A percentile compares a stretch with the other conserved stretches of the same genome.
Conservation (phyloP, 2,888 invertebrate genomes). For the Sesamia inferens region DNA sequence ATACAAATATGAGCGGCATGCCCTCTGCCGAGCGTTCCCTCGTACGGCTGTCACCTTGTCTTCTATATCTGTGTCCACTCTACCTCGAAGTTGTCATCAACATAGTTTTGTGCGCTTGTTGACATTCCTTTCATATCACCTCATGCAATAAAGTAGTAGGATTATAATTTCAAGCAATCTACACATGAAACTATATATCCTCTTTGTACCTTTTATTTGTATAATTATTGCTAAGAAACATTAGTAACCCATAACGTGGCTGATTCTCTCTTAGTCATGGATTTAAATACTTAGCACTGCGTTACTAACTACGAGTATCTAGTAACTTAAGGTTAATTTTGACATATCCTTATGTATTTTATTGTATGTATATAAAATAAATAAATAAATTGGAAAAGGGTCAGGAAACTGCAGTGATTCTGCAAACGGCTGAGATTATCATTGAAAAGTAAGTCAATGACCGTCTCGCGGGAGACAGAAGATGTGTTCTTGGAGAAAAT, state of each 20-base stretch:
- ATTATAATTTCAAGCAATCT: neutral
- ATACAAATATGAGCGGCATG: slow-evolving; percentile 7
- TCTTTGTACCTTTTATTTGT: neutral
- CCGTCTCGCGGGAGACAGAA: neutral
- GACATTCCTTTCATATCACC: slow-evolving; percentile 15
- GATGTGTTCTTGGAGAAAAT: neutral
- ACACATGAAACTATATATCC: too few species aligned
- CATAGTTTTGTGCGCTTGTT: slow-evolving; percentile 2
- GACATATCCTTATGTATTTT: too few species aligned
- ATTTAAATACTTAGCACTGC: neutral
- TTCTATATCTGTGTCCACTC: too few species aligned
- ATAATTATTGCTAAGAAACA: neutral
- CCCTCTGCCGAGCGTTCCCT: neutral
- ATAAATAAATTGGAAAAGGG: too few species aligned
- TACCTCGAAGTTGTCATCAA: neutral
- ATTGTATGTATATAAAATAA: too few species aligned
- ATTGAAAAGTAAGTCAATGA: neutral
- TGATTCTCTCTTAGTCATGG: neutral
- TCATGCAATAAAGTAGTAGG: slow-evolving; percentile 8
- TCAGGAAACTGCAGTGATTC: too few species aligned
- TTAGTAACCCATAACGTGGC: too few species aligned
- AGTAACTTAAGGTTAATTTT: too few species aligned
- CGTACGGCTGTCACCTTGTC: slow-evolving; percentile 1
- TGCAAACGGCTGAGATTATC: neutral
- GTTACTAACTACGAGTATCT: too few species aligned